These are phyloP conservation scores for Vombatus ursinus DNA, from an alignment of 2,113 vertebrate species.

Conservation along the genomic window DNA sequence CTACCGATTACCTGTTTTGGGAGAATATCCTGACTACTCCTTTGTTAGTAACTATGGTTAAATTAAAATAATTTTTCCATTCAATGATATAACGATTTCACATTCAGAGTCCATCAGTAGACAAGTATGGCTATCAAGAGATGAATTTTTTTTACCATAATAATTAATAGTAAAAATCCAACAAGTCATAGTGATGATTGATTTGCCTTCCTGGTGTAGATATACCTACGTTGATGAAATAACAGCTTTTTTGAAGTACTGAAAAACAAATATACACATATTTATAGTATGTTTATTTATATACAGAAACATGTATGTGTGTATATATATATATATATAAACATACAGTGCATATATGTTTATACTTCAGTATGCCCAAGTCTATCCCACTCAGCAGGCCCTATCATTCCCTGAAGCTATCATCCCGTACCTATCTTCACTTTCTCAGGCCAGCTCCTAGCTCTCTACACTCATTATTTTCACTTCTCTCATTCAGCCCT, in stretches of 20 bases:
- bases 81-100: not conserved
- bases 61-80: not conserved
- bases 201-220: not conserved
- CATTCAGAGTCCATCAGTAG: not conserved
- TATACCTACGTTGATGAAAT: not conserved
- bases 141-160: not conserved
- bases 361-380: not conserved
- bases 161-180: not conserved
- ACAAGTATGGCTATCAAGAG: not conserved
- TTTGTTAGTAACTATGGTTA: not conserved
- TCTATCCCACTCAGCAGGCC: not conserved
- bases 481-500: not conserved
- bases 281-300: not conserved
- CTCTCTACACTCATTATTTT: not conserved
- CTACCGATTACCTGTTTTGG: not conserved
- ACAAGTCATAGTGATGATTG: not conserved
- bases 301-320: not conserved
- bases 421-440: not conserved
- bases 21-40: not conserved
- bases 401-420: not conserved
- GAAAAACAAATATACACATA: not conserved
- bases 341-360: not conserved
- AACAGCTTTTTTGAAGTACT: not conserved
- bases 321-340: not conserved
- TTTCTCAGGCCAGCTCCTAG: not conserved